These are phyloP conservation scores for Cotesia vestalis DNA, from an alignment of 1,140 invertebrate genomes.

Conservation along the genomic window DNA sequence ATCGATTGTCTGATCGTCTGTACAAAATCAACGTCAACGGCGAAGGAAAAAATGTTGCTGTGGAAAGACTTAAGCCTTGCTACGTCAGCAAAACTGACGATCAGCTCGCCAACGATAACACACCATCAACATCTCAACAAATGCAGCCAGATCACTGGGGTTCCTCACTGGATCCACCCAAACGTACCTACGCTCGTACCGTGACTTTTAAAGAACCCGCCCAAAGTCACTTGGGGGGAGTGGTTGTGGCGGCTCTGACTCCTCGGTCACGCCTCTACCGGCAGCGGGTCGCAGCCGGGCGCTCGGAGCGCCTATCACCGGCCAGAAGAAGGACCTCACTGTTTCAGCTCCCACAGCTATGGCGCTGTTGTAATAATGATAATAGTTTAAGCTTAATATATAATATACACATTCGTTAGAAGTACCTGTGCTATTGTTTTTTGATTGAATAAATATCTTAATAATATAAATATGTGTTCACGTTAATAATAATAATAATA, in stretches of 20 bases:
- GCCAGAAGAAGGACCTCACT: too few species aligned
- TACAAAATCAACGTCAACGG: conserved; percentile 38
- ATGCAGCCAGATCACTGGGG: background rate
- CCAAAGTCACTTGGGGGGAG: conserved; percentile 4
- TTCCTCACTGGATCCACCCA: background rate
- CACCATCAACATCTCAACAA: background rate
- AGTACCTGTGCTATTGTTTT: too few species aligned
- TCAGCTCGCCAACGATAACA: background rate
- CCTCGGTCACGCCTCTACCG: too few species aligned
- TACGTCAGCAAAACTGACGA: conserved; percentile 17
- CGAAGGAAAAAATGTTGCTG: background rate
- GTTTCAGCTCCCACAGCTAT: too few species aligned
- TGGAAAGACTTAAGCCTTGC: conserved; percentile 14
- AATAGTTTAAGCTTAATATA: too few species aligned
- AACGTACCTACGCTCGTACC: background rate
- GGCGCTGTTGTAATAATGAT: too few species aligned
- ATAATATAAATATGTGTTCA: too few species aligned
- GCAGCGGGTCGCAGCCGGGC: too few species aligned
- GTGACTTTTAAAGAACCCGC: background rate
- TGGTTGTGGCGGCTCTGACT: background rate
- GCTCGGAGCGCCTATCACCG: too few species aligned
- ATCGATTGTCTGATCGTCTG: conserved; percentile 33
- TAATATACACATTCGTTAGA: too few species aligned
- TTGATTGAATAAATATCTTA: too few species aligned
- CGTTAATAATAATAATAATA: too few species aligned